Evolutionary conservation across 2,888 invertebrate species (phyloP).

Genomic region (Patella caerulea): DNA sequence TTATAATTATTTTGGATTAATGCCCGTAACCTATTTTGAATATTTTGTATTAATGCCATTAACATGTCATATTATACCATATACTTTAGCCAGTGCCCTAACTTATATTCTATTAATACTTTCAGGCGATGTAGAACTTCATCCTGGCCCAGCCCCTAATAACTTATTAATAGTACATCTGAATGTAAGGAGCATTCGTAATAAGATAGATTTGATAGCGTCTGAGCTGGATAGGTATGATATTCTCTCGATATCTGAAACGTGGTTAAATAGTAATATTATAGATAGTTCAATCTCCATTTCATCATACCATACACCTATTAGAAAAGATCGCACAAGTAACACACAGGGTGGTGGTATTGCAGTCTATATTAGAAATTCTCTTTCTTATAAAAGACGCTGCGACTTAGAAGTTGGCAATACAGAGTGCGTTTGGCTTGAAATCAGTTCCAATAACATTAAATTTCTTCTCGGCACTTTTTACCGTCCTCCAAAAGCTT

Average conservation of each 20-base stretch:
- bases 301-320: not conserved
- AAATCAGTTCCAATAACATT: not conserved
- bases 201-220: not conserved
- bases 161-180: not conserved
- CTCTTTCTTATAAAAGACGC: not conserved
- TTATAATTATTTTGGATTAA: no score
- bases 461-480: not conserved
- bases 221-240: not conserved
- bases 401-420: constrained; percentile 1
- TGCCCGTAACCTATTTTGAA: no score
- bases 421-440: constrained; percentile 11
- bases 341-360: not conserved
- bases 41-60: no score
- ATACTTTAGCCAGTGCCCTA: no score
- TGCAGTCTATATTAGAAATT: constrained; percentile 3
- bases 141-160: not conserved
- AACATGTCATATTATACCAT: no score
- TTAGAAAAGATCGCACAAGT: not conserved
- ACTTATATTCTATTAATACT: no score
- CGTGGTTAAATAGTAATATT: not conserved
- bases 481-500: not conserved
- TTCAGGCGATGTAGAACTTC: not conserved
- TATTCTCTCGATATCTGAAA: not conserved
- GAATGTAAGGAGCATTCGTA: constrained; percentile 1
- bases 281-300: not conserved